These are phyloP conservation scores for Zaprionus ghesquierei DNA, from an alignment of 1,140 invertebrate genomes.

Conservation along the genomic window DNA sequence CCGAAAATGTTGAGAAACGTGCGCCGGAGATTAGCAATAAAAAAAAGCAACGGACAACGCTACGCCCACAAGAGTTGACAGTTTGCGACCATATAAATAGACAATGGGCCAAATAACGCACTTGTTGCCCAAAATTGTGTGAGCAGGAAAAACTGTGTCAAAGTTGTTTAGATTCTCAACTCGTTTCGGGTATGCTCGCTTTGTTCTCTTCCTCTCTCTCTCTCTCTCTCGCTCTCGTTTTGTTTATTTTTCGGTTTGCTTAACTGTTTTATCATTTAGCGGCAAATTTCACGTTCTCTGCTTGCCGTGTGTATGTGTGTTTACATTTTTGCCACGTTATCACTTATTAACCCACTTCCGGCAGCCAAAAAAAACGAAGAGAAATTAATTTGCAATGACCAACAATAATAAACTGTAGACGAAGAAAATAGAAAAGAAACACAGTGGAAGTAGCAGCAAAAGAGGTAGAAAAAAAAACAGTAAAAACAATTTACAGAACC, in stretches of 20 bases:
- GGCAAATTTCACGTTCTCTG: conserved; percentile 52
- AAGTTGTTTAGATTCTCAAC: conserved; percentile 24
- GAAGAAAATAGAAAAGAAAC: conserved; percentile 9
- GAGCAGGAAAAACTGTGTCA: conserved; percentile 33
- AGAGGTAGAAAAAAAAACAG: conserved; percentile 12
- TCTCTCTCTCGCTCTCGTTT: neutral
- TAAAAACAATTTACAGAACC: conserved; percentile 69
- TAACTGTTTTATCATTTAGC: conserved; percentile 38
- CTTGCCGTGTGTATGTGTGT: conserved; percentile 32
- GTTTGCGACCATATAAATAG: conserved; percentile 1
- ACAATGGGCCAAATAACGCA: neutral
- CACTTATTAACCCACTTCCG: conserved; percentile 78
- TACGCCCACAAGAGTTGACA: conserved; percentile 12
- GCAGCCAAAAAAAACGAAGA: conserved; percentile 45
- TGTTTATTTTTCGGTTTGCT: conserved; percentile 17
- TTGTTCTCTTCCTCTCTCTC: conserved; percentile 6
- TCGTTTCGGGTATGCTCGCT: conserved; percentile 16
- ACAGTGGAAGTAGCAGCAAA: neutral
- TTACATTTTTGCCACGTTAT: conserved; percentile 69
- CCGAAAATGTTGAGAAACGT: conserved; percentile 20
- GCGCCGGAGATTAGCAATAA: conserved; percentile 12
- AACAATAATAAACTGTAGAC: conserved; percentile 30
- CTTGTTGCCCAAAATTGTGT: conserved; percentile 8
- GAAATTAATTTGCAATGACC: conserved; percentile 71
- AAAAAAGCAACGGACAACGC: neutral